Base-by-base conservation (phyloP, 1,140 invertebrate species). In the Apis mellifera region DNA sequence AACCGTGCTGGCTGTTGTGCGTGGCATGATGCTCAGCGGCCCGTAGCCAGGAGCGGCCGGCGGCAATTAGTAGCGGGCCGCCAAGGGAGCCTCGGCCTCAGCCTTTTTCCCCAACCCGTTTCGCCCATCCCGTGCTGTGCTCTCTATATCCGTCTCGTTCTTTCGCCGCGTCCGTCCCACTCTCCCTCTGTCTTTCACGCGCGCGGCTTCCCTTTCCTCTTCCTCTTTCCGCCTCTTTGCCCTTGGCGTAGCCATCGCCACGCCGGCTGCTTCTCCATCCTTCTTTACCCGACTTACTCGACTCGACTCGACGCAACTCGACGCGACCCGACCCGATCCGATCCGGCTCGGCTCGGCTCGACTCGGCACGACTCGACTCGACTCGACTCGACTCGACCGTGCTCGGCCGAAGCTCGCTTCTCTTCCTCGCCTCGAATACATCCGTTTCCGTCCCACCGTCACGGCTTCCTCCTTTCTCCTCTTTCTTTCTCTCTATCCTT, bases 1-100 rank as follows among this genome's bases (percentile, higher is more conserved):
- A 85, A 86, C 83, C 77, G 83, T 87, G 83, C 65, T 80, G 89
- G 87, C 86, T 83, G 88, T 87, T 91, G 88, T 92, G 91, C 91
- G 90, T 92, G 91, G 91, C 86, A 89, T 89, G 90, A 90, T 91
- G 91, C 88, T 92, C 92, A 92, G 82, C 93, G 93, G 92, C 92
- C 92, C 92, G 92, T 93, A 93, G 91, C 91, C 91, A 90, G 92
- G 90, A 92, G 92, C 92, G 92, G 91, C 92, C 92, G 92, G 89
- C 92, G 92, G 93, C 93, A 94, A 94, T 94, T 94, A 94, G 93
- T 92, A 93, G 92, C 92, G 89, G 92, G 91, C 93, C 92, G 92
- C 91, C 92, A 90, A 93, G 93, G 93, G 93, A 93, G 92, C 87
- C 88, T 83, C 87, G 85, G 84, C 88, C 84, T 70, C 60, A 87